Evolutionary conservation across 2,797 vertebrate genomes (phyloP), one percentile per base, ranked within the genome.

Genomic region (Danionella dracula): DNA sequence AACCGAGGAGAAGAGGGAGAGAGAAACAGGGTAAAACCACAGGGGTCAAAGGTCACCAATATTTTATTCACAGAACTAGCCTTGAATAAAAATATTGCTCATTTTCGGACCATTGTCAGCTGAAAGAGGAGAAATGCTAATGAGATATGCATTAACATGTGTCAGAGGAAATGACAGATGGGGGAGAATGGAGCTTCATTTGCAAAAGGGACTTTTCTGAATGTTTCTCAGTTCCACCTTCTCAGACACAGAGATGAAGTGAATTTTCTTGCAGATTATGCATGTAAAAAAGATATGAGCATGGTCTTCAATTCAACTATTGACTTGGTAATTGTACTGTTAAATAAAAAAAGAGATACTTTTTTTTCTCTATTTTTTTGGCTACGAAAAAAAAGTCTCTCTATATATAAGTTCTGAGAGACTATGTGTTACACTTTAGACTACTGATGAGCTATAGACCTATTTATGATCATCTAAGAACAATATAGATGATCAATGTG

Each of bases 61-160:
- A 97, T 97, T 97, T 98, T 96, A 97, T 98, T 96, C 96, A 96
- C 92, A 90, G 82, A 86, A 79, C 81, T 77, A 88, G 85, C 80
- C 89, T 92, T 95, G 96, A 98, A 98, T 98, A 95, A 93, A 98
- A 96, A 97, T 97, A 98, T 97, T 97, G 95, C 86, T 86, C 81
- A 87, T 42, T 65, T 79, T 84, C 54, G 11, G 64, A 75, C 79
- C 77, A 81, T 77, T 77, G 81, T 81, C 81, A 70, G 79, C 68
- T 77, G 75, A n/a, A n/a, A n/a, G n/a, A 31, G 69, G 74, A 70
- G 73, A 48, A 76, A 66, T 17, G 11, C 23, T 42, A 31, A 55
- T 60, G 49, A 66, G 61, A 66, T 48, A 60, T 66, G 34, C 63
- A 71, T 49, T 46, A 31, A 40, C 23, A 32, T 16, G 61, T 53